Percentiles rank a stretch among this genome's conserved stretches.
Evolutionary conservation across 2,113 vertebrate genomes (phyloP).

Genomic region (Petroica traversi): DNA sequence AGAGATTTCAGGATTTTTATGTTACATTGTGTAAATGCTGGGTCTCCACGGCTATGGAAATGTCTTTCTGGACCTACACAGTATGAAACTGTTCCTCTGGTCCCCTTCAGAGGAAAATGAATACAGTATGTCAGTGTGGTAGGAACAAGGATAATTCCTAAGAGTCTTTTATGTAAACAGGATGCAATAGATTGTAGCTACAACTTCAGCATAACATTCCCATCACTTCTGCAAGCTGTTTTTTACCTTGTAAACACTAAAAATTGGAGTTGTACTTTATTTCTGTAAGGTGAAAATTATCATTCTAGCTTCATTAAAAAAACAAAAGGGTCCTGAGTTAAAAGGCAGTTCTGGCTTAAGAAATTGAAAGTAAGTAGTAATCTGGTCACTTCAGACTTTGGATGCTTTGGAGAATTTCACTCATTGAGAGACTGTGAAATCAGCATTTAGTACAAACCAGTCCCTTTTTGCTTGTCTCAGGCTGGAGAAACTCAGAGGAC

Average conservation of each 20-base stretch:
- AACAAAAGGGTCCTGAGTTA: background rate
- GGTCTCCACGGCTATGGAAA: background rate
- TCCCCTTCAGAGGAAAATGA: background rate
- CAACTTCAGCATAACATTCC: background rate
- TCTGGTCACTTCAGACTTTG: background rate
- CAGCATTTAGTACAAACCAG: background rate
- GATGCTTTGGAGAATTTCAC: background rate
- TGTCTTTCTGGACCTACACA: background rate
- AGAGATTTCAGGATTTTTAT: background rate
- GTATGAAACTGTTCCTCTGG: background rate
- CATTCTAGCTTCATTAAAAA: accelerated
- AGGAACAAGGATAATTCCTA: background rate
- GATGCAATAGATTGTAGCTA: background rate
- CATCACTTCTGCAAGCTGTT: background rate
- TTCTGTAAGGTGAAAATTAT: background rate
- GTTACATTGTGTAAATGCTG: background rate
- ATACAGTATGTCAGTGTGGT: accelerated
- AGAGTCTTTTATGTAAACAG: background rate
- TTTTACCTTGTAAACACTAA: background rate
- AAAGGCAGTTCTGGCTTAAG: background rate
- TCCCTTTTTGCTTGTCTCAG: background rate
- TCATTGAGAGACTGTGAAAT: background rate
- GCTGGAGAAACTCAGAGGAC: background rate
- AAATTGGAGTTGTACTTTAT: background rate
- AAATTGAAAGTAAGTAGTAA: background rate